These are phyloP conservation scores for Trachemys scripta DNA, from an alignment of 2,113 vertebrate genomes.

Conservation along the genomic window DNA sequence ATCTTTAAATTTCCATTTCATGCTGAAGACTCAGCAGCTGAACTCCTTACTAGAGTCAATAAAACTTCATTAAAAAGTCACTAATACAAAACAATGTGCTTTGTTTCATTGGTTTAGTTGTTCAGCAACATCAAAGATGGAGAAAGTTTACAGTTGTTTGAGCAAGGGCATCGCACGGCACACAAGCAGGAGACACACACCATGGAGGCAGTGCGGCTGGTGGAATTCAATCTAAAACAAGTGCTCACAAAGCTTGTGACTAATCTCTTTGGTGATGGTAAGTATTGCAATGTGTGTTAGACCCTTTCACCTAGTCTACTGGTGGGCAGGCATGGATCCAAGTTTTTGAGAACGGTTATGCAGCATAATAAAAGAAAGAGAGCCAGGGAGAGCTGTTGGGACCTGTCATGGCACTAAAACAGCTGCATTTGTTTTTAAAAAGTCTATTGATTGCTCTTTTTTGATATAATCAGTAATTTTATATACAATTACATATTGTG, in stretches of 20 bases:
- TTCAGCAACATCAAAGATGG: constrained; percentile 85
- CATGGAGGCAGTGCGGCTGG: constrained; percentile 91
- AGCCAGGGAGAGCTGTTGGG: neutral
- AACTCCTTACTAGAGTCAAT: neutral
- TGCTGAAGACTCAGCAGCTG: neutral
- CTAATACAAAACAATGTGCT: neutral
- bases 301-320: neutral
- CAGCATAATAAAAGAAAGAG: neutral
- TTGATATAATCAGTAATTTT: neutral
- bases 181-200: constrained; percentile 92
- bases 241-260: constrained; percentile 86
- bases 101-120: constrained; percentile 79
- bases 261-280: constrained; percentile 92
- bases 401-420: neutral
- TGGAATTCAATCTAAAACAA: constrained; percentile 91
- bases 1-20: neutral
- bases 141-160: constrained; percentile 88
- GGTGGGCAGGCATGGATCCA: neutral
- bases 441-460: neutral
- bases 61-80: neutral
- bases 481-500: neutral
- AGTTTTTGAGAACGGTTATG: neutral
- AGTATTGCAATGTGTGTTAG: neutral
- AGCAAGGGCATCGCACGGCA: constrained; percentile 84
- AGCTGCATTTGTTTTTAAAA: no score